Evolutionary conservation across 2,113 vertebrate species (phyloP), one percentile per base, ranked within the genome.

Genomic region (Antigone vipio): DNA sequence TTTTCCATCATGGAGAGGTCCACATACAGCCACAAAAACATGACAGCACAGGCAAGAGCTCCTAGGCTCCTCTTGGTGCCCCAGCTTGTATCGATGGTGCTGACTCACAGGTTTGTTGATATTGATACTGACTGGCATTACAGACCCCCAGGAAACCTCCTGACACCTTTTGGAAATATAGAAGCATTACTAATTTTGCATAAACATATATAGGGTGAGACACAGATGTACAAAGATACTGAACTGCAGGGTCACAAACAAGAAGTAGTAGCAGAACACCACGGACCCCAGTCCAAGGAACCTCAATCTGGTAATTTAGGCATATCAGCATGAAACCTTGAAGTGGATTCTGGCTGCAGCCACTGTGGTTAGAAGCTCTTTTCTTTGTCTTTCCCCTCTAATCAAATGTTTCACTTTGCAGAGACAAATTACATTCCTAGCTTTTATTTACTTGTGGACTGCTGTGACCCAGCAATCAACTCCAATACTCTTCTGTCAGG

Each of bases 401-500:
- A 92, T 88, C 75, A 93, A 86, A 92, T 64, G 72, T 76, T 94
- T 92, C 88, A 80, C 55, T 96, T 94, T 74, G 75, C 38, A 77
- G 84, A 93, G 82, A 95, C 63, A 88, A 92, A 94, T 92, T 63
- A 64, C 83, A 80, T 92, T 90, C 76, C 88, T 58, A 83, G 92
- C 78, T 88, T 89, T 88, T 92, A 89, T 92, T 95, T 96, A 96
- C 89, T 81, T 1, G 0, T 30, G 42, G 84, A 73, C 82, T 83
- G 71, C 88, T 71, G 88, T 62, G 71, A 89, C 81, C 78, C 42
- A 88, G 74, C 89, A 90, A 92, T 85, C 89, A 77, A 88, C 79
- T 90, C 59, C 86, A 80, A 23, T 42, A n/a, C 47, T 60, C 55
- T 89, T 56, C 71, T 3, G 3, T 93, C 81, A 83, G 71, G 53